A percentile compares a stretch with the other conserved stretches of the same genome.
These are phyloP conservation scores for Bufo bufo DNA, from an alignment of 2,113 vertebrate species.

Conservation along the genomic window DNA sequence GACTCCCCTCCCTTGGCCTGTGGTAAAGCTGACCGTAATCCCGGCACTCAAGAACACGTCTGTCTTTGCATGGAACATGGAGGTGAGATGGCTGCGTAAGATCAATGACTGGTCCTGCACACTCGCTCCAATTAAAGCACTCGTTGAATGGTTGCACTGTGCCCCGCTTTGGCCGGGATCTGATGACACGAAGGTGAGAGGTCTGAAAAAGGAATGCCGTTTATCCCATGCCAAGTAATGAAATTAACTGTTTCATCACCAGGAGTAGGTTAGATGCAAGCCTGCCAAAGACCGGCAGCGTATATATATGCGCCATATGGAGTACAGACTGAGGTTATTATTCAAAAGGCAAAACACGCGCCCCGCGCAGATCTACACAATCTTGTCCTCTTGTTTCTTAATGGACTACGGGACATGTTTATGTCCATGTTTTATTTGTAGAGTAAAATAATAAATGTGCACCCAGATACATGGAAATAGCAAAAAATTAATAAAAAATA, in stretches of 20 bases:
- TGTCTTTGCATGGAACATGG: constrained; percentile 25
- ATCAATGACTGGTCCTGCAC: constrained; percentile 19
- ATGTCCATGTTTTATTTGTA: too few relatives aligned
- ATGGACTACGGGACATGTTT: too few relatives aligned
- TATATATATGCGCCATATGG: not conserved
- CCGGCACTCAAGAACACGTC: not conserved
- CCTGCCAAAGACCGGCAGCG: not conserved
- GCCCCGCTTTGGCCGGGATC: constrained; percentile 17
- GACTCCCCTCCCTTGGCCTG: not conserved
- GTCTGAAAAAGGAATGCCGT: constrained; percentile 21
- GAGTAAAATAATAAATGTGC: too few relatives aligned
- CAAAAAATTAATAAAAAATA: too few relatives aligned
- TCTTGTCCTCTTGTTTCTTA: not conserved
- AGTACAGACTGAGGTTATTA: not conserved
- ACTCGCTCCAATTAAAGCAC: constrained; percentile 23
- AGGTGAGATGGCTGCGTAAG: not conserved
- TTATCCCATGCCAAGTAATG: constrained; percentile 14
- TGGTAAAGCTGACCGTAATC: constrained; percentile 38
- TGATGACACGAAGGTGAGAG: constrained; percentile 42
- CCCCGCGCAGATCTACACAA: not conserved
- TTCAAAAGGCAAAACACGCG: not conserved
- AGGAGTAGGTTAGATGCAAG: not conserved
- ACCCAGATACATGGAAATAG: too few relatives aligned
- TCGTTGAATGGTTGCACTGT: constrained; percentile 10
- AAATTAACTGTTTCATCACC: not conserved